Evolutionary conservation across 2,113 vertebrate genomes (phyloP).

Genomic region (Aepyceros melampus): DNA sequence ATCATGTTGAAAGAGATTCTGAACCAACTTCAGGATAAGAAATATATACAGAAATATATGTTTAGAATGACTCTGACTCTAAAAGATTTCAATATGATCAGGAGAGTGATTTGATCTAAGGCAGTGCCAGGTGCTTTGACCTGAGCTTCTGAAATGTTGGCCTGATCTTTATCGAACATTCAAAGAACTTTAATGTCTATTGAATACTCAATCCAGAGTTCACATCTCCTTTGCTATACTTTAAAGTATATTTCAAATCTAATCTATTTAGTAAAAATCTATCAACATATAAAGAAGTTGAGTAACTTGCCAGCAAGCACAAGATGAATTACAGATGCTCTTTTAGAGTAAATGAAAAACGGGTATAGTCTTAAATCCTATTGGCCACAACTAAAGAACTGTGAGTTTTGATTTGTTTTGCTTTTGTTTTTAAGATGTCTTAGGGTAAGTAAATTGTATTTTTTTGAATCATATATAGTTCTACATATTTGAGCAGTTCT

Average conservation of each 20-base stretch:
- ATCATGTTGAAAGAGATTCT: neutral
- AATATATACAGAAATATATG: neutral
- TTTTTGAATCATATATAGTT: conserved; percentile 33
- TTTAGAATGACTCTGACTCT: neutral
- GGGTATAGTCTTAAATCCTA: neutral
- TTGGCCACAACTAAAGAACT: conserved; percentile 20
- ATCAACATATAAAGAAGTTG: conserved; percentile 28
- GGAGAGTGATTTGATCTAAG: neutral
- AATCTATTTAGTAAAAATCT: conserved; percentile 33
- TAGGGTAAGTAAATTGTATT: conserved; percentile 19
- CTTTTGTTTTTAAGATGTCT: conserved; percentile 45
- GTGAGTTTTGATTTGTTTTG: neutral
- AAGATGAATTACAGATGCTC: conserved; percentile 63
- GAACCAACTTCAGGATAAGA: conserved; percentile 3
- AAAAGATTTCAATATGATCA: neutral
- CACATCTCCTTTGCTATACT: neutral
- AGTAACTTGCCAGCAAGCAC: neutral
- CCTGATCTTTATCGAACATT: neutral
- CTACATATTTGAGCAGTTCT: conserved; percentile 23
- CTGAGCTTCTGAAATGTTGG: conserved; percentile 18
- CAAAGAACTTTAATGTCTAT: neutral
- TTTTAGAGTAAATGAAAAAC: conserved; percentile 13
- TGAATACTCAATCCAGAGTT: neutral
- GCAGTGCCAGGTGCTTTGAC: neutral
- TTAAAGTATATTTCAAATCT: conserved; percentile 26